These are phyloP conservation scores for Falco punctatus DNA, from an alignment of 2,113 vertebrate genomes.

Conservation along the genomic window DNA sequence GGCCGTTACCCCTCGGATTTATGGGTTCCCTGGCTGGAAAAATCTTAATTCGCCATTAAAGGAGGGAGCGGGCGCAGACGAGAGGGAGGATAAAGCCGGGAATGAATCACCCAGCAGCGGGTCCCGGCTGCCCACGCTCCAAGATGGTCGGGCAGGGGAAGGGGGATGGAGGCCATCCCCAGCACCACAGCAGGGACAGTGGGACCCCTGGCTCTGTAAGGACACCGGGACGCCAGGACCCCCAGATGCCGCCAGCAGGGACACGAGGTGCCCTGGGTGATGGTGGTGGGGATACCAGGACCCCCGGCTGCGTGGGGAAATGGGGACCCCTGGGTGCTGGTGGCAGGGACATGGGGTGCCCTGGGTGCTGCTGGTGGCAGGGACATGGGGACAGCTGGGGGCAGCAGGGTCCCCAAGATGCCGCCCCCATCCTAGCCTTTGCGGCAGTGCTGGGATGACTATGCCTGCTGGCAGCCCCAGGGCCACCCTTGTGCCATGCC, in stretches of 20 bases:
- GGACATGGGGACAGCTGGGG: background rate
- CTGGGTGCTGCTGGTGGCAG: background rate
- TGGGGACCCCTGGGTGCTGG: background rate
- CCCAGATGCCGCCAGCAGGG: background rate
- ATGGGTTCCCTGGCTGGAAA: background rate
- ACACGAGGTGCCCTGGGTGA: background rate
- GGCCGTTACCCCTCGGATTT: no score
- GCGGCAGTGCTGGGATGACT: background rate
- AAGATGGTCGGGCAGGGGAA: background rate
- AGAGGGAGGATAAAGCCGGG: background rate
- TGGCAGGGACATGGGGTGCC: rapidly evolving
- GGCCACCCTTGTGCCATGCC: background rate
- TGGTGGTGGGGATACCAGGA: background rate
- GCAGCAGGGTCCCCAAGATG: background rate
- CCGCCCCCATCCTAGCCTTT: background rate
- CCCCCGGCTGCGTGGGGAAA: background rate
- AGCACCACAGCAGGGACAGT: background rate
- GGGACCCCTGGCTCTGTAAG: background rate
- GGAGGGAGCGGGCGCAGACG: no score
- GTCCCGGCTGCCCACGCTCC: background rate
- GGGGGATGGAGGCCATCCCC: no score
- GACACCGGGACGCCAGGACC: background rate
- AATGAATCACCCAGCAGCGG: background rate
- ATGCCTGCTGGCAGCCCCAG: background rate
- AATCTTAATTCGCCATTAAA: no score